Conservation (phyloP, 2,797 vertebrate species). For the Cossypha dichroa region DNA sequence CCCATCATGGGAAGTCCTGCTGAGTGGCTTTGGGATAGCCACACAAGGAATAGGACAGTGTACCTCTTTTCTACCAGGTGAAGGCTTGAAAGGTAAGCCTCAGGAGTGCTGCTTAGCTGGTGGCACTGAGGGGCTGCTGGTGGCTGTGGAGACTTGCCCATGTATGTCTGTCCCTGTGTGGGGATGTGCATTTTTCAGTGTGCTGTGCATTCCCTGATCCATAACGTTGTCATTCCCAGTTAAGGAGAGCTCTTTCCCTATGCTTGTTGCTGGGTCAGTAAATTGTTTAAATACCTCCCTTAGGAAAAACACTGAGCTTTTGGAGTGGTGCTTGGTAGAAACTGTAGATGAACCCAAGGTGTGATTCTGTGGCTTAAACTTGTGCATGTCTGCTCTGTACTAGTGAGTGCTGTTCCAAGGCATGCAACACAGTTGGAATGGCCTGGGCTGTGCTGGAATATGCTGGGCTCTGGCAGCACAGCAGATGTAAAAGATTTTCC, state of each 20-base stretch:
- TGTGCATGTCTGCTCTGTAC: rapidly evolving
- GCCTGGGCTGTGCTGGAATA: rapidly evolving
- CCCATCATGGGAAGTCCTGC: not conserved
- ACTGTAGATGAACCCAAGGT: not conserved
- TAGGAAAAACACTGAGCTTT: not conserved
- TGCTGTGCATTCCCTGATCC: not conserved
- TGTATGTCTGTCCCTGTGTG: not conserved
- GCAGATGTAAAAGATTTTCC: not conserved
- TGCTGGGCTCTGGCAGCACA: not conserved
- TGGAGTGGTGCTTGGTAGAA: not conserved
- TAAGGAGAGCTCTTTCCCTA: not conserved
- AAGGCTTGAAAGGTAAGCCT: not conserved
- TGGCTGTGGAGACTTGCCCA: not conserved
- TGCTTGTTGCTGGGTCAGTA: not conserved
- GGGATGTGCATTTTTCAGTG: not conserved
- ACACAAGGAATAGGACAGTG: not conserved
- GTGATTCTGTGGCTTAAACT: not conserved
- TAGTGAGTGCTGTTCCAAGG: not conserved
- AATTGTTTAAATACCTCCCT: not conserved
- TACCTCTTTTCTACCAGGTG: not conserved
- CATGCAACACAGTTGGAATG: rapidly evolving
- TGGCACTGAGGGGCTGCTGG: not conserved
- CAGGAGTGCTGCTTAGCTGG: rapidly evolving
- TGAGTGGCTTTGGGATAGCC: not conserved
- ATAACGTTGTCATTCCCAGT: rapidly evolving